Evolutionary conservation across 2,888 invertebrate species (phyloP).

Genomic region (Elmis aenea): DNA sequence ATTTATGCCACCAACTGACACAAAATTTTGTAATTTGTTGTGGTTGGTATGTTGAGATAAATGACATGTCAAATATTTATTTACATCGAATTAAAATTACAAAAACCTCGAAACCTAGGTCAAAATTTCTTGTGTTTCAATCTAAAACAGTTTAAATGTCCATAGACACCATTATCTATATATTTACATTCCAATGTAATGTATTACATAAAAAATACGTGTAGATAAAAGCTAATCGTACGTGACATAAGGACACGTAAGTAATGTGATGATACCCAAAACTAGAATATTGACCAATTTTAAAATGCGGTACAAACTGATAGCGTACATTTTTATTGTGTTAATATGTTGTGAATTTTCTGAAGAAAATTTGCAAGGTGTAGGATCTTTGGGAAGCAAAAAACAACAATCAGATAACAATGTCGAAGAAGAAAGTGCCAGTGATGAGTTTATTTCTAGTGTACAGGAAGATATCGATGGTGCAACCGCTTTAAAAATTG

Average conservation of each 20-base stretch:
- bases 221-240: too few relatives aligned
- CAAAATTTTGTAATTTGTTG: too few relatives aligned
- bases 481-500: constrained; percentile 38
- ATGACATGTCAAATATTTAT: too few relatives aligned
- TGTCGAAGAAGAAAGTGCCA: constrained; percentile 30
- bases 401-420: constrained; percentile 19
- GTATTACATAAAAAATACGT: too few relatives aligned
- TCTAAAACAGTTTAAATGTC: too few relatives aligned
- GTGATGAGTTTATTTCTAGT: constrained; percentile 37
- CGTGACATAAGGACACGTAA: constrained; percentile 38
- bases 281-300: constrained; percentile 1
- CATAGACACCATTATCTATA: too few relatives aligned
- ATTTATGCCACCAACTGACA: too few relatives aligned
- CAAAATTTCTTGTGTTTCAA: too few relatives aligned
- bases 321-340: constrained; percentile 29
- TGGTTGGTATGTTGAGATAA: too few relatives aligned
- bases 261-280: constrained; percentile 17
- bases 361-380: constrained; percentile 31
- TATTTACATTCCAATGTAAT: too few relatives aligned
- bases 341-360: constrained; percentile 39
- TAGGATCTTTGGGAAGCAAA: constrained; percentile 20
- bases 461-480: constrained; percentile 35
- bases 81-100: too few relatives aligned
- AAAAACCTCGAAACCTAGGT: too few relatives aligned
- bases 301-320: constrained; percentile 30